A percentile compares a stretch with the other conserved stretches of the same genome.
phyloP scores from a whole-genome alignment of 2,113 vertebrate species.

The Toxostoma redivivum region DNA sequence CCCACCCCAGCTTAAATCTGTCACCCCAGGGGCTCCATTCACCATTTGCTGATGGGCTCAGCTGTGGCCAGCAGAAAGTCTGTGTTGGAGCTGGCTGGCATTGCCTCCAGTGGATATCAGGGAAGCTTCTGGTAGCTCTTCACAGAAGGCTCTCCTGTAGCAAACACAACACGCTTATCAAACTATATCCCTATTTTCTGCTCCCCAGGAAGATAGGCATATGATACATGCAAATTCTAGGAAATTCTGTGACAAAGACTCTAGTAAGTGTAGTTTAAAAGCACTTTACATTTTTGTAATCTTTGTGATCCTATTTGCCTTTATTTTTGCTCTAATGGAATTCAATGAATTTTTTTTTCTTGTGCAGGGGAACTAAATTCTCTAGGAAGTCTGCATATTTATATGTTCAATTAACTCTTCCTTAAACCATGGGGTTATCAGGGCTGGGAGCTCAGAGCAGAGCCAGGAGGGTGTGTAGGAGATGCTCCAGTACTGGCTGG shows the following conservation, averaged over 20 bases:
- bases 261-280: background rate
- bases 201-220: background rate
- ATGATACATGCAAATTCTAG: background rate
- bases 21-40: background rate
- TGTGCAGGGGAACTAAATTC: background rate
- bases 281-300: background rate
- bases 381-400: background rate
- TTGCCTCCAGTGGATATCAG: background rate
- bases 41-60: background rate
- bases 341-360: background rate
- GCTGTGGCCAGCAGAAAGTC: fast-evolving
- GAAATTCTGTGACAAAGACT: background rate
- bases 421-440: background rate
- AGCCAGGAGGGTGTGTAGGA: background rate
- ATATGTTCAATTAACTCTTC: background rate
- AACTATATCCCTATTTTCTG: background rate
- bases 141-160: background rate
- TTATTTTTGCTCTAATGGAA: background rate
- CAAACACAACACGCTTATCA: background rate
- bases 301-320: background rate
- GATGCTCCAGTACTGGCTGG: background rate
- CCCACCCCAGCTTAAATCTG: background rate
- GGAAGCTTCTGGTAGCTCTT: background rate
- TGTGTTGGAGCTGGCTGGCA: background rate
- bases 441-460: background rate